Base-by-base conservation (phyloP, 2,888 invertebrate genomes). In the Anodontia alba region DNA sequence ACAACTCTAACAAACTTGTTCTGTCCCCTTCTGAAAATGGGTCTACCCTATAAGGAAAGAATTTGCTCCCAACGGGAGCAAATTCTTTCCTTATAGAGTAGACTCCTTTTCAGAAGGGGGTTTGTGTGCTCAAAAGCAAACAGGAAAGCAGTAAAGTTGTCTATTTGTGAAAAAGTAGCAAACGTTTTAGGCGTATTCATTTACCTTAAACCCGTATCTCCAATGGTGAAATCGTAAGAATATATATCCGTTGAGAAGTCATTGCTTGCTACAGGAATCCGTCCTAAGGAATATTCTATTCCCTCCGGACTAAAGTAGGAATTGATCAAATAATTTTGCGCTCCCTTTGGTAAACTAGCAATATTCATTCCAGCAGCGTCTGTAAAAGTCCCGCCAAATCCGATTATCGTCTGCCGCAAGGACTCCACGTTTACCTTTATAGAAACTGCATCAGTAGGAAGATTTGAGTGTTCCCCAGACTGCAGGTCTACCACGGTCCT, bases 351-450 rank as follows among this genome's bases (percentile, higher is more conserved):
- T 20, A 98, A 94, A n/a, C 95, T 95, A 8, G 95, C 94, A 90
- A 97, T 96, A 93, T 97, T 97, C 26, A 97, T 96, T 0, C 96
- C 96, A 2, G 96, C 95, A 12, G 96, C 94, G 91, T 96, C 96
- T 0, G 98, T 98, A 81, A 98, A 97, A 0, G 98, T 97, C 0
- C 97, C 98, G 0, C 98, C 98, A 93, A 97, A 98, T 0, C 98
- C 98, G 81, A 96, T 93, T 29, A 98, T 96, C 33, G 91, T 95
- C 94, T 98, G 98, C 90, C 95, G 93, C 29, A 98, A 96, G 31
- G 91, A 95, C 94, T 98, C 98, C 89, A 95, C 96, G 0, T 81
- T 90, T 23, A 76, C 79, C 46, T 72, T 78, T 23, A 78, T 49
- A 10, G 42, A 67, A 38, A 73, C 33, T 1, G 20, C 29, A 29